A percentile compares a stretch with the other conserved stretches of the same genome.
Conservation (phyloP, 2,113 vertebrate species). For the Leptobrachium leishanense region DNA sequence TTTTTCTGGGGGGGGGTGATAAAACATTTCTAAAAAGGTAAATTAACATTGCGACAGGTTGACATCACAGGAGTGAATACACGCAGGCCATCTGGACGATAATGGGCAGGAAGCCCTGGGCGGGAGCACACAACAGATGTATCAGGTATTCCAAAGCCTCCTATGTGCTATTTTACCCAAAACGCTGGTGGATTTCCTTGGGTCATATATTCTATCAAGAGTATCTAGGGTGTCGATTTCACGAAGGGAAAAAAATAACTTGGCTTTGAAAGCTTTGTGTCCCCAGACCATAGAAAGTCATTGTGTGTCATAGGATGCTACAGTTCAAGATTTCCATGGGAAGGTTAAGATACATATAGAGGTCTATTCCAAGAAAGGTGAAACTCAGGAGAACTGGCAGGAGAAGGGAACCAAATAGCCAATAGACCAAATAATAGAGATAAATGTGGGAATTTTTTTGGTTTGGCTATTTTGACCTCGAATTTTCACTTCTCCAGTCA, state of each 20-base stretch:
- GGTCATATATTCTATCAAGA: conserved; percentile 20
- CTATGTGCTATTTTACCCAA: conserved; percentile 15
- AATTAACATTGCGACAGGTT: conserved; percentile 9
- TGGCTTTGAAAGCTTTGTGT: conserved; percentile 17
- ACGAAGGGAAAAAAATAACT: not conserved
- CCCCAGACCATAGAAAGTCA: conserved; percentile 21
- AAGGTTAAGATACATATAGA: not conserved
- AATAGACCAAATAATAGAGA: too few species aligned
- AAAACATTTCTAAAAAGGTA: too few species aligned
- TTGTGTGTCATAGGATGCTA: conserved; percentile 5
- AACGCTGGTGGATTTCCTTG: conserved; percentile 22
- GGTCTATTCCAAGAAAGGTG: too few species aligned
- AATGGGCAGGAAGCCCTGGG: conserved; percentile 37
- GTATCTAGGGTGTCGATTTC: conserved; percentile 23
- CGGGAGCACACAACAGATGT: conserved; percentile 39
- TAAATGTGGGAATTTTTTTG: too few species aligned
- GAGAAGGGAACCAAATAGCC: too few species aligned
- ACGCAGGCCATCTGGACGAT: conserved; percentile 27
- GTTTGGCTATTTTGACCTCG: too few species aligned
- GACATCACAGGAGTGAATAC: conserved; percentile 18
- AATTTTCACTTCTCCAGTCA: too few species aligned
- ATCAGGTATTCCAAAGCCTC: conserved; percentile 39
- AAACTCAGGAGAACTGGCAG: too few species aligned
- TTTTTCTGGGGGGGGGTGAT: too few species aligned
- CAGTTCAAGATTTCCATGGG: conserved; percentile 1